These are phyloP conservation scores for Silurus asotus DNA, from an alignment of 2,113 vertebrate species.

Conservation along the genomic window DNA sequence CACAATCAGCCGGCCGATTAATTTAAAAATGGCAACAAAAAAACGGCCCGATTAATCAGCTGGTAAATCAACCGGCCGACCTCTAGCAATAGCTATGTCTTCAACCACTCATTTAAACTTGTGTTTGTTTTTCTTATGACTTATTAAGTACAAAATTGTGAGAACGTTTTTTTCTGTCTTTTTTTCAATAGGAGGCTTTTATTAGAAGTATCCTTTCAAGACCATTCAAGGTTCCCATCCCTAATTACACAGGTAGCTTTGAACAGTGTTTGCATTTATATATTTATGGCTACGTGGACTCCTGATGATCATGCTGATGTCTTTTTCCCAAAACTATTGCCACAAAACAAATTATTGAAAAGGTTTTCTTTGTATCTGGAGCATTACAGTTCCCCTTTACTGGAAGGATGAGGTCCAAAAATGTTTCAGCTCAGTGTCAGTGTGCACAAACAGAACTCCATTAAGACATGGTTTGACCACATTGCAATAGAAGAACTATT, in stretches of 20 bases:
- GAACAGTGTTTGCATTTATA: background rate
- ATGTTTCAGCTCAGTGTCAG: background rate
- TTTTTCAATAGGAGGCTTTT: slow-evolving; percentile 85
- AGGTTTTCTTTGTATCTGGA: background rate
- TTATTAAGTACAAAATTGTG: background rate
- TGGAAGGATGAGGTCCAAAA: background rate
- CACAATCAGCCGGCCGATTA: no score
- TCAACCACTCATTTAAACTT: background rate
- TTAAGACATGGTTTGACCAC: background rate
- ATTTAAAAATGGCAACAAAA: no score
- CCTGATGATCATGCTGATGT: background rate
- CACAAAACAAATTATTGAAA: background rate
- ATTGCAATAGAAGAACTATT: background rate
- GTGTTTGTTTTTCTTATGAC: background rate
- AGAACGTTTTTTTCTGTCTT: background rate
- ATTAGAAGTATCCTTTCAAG: slow-evolving; percentile 94
- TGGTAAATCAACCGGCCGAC: no score
- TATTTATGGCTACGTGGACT: background rate
- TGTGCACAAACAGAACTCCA: background rate
- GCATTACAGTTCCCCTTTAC: background rate
- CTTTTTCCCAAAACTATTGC: background rate
- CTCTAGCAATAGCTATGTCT: no score
- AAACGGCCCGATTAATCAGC: no score
- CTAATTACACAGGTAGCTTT: slow-evolving; percentile 89
- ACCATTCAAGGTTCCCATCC: slow-evolving; percentile 95